phyloP scores from a whole-genome alignment of 2,888 invertebrate genomes.

The Caradrina kadenii region DNA sequence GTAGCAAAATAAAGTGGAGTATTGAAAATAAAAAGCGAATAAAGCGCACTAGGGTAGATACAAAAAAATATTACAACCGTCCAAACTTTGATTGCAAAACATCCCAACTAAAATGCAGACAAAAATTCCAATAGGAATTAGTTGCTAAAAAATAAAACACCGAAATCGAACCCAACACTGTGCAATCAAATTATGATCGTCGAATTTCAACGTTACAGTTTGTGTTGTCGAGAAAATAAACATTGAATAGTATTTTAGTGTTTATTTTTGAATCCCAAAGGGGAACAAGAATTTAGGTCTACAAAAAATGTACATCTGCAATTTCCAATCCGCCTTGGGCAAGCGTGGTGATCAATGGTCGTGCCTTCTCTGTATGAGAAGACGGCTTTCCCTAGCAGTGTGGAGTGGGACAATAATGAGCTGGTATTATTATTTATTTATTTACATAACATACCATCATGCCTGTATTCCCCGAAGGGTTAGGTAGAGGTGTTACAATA shows the following conservation, averaged over 20 bases:
- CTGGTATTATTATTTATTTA: too few relatives aligned
- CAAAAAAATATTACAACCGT: constrained; percentile 31
- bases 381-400: too few relatives aligned
- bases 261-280: too few relatives aligned
- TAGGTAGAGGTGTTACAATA: too few relatives aligned
- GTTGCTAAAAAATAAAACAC: constrained; percentile 42
- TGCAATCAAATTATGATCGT: constrained; percentile 63
- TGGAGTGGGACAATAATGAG: too few relatives aligned
- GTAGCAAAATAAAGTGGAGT: constrained; percentile 21
- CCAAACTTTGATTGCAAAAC: constrained; percentile 34
- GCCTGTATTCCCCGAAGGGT: too few relatives aligned
- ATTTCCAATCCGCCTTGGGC: too few relatives aligned
- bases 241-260: constrained; percentile 18
- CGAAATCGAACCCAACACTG: constrained; percentile 14
- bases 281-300: too few relatives aligned
- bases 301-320: too few relatives aligned
- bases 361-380: too few relatives aligned
- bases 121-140: constrained; percentile 50
- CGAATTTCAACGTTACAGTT: constrained; percentile 57
- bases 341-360: too few relatives aligned
- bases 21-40: constrained; percentile 34
- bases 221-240: constrained; percentile 32
- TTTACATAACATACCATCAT: too few relatives aligned
- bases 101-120: constrained; percentile 36
- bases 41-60: constrained; percentile 11